Percentiles rank a stretch among this genome's conserved stretches.
Evolutionary conservation across 92 coral and sea anemone species (phyloP).

Genomic region (Muricea muricata): DNA sequence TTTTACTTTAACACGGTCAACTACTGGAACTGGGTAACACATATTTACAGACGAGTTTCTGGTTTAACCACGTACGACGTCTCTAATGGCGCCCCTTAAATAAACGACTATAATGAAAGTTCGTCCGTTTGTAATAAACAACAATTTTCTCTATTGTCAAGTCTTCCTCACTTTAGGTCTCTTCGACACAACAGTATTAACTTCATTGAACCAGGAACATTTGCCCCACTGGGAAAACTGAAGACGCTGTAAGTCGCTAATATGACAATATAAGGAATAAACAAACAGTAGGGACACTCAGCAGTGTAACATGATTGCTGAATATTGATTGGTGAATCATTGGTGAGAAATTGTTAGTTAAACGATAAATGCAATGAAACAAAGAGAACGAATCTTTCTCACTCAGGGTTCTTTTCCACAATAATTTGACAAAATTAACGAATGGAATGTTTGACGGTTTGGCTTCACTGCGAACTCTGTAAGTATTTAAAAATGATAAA

Average conservation of each 20-base stretch:
- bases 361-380: not conserved
- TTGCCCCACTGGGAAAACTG: slow-evolving; percentile 21
- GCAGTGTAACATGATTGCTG: too few species aligned
- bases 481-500: not conserved
- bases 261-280: not conserved
- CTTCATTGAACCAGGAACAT: slow-evolving; percentile 27
- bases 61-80: too few species aligned
- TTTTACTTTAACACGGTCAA: too few species aligned
- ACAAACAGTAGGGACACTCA: too few species aligned
- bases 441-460: slow-evolving; percentile 34
- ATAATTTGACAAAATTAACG: slow-evolving; percentile 27
- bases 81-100: too few species aligned
- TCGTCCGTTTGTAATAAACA: not conserved
- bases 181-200: slow-evolving; percentile 23
- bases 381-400: not conserved
- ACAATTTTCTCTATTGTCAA: not conserved
- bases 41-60: too few species aligned
- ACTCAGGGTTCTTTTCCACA: slow-evolving; percentile 26
- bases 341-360: too few species aligned
- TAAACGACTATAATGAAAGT: too few species aligned
- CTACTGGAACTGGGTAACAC: too few species aligned
- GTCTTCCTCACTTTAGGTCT: not conserved
- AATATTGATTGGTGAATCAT: too few species aligned
- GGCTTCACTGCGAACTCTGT: slow-evolving; percentile 27
- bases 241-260: slow-evolving; percentile 20